Base-by-base conservation (phyloP, 37 sponge, comb jelly and placozoan species). In the Diacarnus erythraeanus region DNA sequence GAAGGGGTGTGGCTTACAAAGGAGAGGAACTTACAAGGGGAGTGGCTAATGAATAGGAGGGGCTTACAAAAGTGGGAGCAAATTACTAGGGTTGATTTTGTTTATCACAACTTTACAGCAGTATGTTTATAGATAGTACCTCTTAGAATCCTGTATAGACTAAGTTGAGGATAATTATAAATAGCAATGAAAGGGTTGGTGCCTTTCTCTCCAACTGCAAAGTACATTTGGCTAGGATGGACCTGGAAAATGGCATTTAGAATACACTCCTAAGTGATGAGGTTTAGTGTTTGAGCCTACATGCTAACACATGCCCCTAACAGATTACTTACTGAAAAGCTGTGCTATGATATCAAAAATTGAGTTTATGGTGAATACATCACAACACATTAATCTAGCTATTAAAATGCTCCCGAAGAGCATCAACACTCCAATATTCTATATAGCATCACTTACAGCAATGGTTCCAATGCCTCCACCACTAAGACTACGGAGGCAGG, bases 121-220 rank as follows among this genome's bases (percentile, higher is more conserved):
- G n/a, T n/a, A n/a, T n/a, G n/a, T n/a, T n/a, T n/a, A 47, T 15
- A 12, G 12, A 15, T 47, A 1, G 12, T 47, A 79, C 80, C 84
- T 77, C 87, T 69, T 31, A 96, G 85, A n/a, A 96, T 36, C 3
- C 99, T 80, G 74, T 94, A 71, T 27, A 98, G 87, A 54, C 61
- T 83, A 35, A 98, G 94, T 20, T 80, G 76, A 27, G 99, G 96
- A 68, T 87, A 96, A 64, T 72, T 77, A 81, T 88, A 96, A 68
- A 98, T 89, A 77, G 82, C 78, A 47, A 98, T 98, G 56, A 76
- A 75, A 2, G 99, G 99, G 2, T 84, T 43, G 43, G 22, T 64
- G 30, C 99, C 99, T 64, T 96, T 93, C 91, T 98, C 99, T 15
- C 93, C 99, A 9, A 98, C 99, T 3, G 99, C 99, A 78, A 98